Conservation (phyloP, 2,113 vertebrate genomes). For the Actenoides hombroni region DNA sequence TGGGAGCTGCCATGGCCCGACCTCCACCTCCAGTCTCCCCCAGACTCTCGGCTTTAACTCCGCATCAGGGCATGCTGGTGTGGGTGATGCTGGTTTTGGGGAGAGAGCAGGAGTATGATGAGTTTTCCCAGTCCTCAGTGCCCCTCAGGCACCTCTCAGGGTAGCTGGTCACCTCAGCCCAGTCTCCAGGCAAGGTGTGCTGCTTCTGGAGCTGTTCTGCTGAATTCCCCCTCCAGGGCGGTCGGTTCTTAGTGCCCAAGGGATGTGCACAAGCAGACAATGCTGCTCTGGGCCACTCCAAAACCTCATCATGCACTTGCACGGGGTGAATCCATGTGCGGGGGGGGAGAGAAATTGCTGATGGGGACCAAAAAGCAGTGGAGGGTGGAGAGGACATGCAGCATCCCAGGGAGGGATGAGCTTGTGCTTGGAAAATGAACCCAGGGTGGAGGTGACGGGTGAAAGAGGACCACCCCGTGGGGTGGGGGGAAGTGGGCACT, state of each 20-base stretch:
- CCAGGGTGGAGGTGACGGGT: neutral
- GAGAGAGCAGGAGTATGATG: neutral
- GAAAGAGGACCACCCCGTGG: neutral
- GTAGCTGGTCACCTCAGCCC: rapidly evolving
- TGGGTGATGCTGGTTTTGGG: neutral
- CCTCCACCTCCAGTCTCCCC: neutral
- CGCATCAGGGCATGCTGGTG: no score
- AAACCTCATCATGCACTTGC: rapidly evolving
- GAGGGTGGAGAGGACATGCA: neutral
- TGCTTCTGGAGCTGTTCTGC: neutral
- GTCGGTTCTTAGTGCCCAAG: neutral
- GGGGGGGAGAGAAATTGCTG: neutral
- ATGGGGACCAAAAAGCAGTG: rapidly evolving
- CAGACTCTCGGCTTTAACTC: neutral
- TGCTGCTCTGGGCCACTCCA: neutral
- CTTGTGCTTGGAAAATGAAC: neutral
- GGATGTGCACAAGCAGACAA: neutral
- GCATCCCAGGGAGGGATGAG: neutral
- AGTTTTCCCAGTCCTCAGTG: neutral
- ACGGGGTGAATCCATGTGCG: rapidly evolving
- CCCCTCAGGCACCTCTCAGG: neutral
- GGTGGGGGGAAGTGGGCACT: neutral
- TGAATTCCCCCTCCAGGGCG: neutral
- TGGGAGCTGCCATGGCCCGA: neutral
- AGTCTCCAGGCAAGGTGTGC: neutral